Evolutionary conservation across 2,797 vertebrate species (phyloP).

Genomic region (Myotis pilosus): DNA sequence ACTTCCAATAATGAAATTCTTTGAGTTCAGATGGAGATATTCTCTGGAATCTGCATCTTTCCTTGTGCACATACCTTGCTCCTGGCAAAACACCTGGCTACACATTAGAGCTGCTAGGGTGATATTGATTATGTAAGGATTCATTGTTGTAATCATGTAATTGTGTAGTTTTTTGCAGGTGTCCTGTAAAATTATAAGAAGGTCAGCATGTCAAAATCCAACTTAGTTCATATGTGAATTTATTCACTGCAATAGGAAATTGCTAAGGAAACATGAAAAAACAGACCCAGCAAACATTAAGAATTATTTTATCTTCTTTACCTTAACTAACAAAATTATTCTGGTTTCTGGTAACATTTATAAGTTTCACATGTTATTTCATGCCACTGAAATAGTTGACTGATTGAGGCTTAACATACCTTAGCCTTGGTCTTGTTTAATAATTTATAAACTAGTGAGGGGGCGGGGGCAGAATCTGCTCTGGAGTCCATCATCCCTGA

Average conservation of each 20-base stretch:
- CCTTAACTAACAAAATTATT: background rate
- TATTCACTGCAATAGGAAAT: background rate
- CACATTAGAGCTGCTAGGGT: constrained; percentile 91
- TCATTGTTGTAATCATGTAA: constrained; percentile 85
- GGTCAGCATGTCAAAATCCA: background rate
- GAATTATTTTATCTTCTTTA: background rate
- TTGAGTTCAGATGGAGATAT: constrained; percentile 89
- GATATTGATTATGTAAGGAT: constrained; percentile 91
- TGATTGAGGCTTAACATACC: background rate
- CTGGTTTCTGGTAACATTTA: background rate
- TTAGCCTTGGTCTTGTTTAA: background rate
- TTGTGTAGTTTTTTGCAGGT: constrained; percentile 85
- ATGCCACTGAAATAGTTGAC: background rate
- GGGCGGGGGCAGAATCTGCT: background rate
- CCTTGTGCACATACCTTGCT: constrained; percentile 86
- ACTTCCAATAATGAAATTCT: constrained; percentile 82
- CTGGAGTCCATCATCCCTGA: background rate
- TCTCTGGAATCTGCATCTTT: constrained; percentile 83
- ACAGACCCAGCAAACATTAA: background rate
- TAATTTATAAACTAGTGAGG: background rate
- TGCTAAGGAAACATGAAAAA: constrained; percentile 8
- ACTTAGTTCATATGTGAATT: background rate
- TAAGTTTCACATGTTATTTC: background rate
- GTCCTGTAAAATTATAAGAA: constrained; percentile 81
- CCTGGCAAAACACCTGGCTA: constrained; percentile 86